Conservation (phyloP, 2,888 invertebrate genomes). For the Xestia sexstrigata region DNA sequence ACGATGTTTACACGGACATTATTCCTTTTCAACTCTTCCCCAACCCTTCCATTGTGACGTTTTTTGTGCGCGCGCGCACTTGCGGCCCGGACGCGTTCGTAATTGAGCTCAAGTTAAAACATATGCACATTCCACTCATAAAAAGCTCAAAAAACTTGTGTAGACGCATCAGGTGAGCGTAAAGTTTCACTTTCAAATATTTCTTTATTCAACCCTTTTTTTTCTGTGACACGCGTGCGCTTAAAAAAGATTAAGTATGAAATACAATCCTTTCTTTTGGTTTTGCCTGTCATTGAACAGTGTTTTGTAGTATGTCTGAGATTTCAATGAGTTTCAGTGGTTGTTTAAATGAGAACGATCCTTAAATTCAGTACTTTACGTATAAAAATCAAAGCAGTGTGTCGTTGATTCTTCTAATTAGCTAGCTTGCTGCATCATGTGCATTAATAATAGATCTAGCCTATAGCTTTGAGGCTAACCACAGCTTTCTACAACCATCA, state of each 20-base stretch:
- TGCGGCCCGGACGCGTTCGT: constrained; percentile 80
- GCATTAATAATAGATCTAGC: neutral
- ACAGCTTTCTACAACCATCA: neutral
- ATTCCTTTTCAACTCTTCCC: constrained; percentile 85
- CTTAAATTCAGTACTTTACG: neutral
- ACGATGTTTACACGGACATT: constrained; percentile 89
- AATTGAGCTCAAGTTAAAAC: constrained; percentile 73
- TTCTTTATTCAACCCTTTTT: constrained; percentile 79
- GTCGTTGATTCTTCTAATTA: neutral
- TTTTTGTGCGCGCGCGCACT: constrained; percentile 83
- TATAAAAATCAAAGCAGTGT: neutral
- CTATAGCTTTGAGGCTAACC: neutral
- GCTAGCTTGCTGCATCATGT: neutral
- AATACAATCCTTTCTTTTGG: constrained; percentile 52
- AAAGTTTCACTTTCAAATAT: constrained; percentile 82
- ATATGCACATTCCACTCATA: constrained; percentile 63
- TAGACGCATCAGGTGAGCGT: constrained; percentile 73
- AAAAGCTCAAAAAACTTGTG: constrained; percentile 61
- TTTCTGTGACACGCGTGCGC: constrained; percentile 68
- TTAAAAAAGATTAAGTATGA: constrained; percentile 69
- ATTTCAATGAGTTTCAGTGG: neutral
- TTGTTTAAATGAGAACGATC: neutral
- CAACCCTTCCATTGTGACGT: constrained; percentile 85
- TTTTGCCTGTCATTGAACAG: constrained; percentile 13
- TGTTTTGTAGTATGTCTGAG: constrained; percentile 6